Evolutionary conservation across 2,888 invertebrate species (phyloP), one percentile per base, ranked within the genome.

Genomic region (Zhengitettix transpicula): DNA sequence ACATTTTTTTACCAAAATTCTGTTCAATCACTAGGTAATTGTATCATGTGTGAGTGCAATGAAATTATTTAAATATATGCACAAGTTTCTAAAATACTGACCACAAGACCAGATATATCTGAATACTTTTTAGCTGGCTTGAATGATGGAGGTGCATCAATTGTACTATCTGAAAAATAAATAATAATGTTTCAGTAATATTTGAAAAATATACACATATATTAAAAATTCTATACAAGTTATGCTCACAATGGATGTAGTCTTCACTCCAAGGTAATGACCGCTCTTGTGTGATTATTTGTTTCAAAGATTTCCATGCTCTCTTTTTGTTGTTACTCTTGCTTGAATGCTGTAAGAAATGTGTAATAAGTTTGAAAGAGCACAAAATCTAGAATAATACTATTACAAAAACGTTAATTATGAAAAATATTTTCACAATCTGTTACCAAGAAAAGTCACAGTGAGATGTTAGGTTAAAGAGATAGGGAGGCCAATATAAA

Each of bases 51-150:
- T 11, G 10, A 11, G 12, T 80, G 70, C 64, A 71, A 67, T 40
- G 56, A 51, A 53, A 15, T 47, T 47, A 59, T 41, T 57, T 58
- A 28, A 44, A 41, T 54, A 42, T 53, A n/a, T n/a, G n/a, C n/a
- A n/a, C n/a, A n/a, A n/a, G n/a, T n/a, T n/a, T n/a, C n/a, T n/a
- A 41, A 40, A 61, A 55, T 58, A 72, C 75, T 71, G 71, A 80
- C 88, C 53, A 85, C 84, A 42, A 94, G 73, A 0, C 94, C 94
- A 59, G 92, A 92, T 64, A 95, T 84, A 70, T 95, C 95, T 0
- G 94, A 95, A 72, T 95, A 95, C 68, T 94, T 95, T 69, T 93
- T 93, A 0, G 89, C 84, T 8, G 95, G 95, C 70, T 84, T 85
- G 70, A 94, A 89, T 47, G 92, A 89, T 51, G 94, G 93, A 12